phyloP scores from a whole-genome alignment of 2,797 vertebrate species.

The Podargus strigoides region DNA sequence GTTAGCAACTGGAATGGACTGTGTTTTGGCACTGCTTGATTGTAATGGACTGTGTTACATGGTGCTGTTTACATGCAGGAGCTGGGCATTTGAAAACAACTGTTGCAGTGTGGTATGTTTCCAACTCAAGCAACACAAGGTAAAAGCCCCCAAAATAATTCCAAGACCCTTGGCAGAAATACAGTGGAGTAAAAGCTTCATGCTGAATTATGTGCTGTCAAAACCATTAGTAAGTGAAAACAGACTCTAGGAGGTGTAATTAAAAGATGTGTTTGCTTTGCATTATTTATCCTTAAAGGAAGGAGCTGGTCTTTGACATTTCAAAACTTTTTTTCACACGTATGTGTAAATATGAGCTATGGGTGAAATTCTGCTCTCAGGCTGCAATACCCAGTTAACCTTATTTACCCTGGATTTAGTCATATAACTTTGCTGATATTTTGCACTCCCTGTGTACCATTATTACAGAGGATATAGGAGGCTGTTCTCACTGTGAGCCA shows the following conservation, averaged over 20 bases:
- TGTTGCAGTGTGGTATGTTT: neutral
- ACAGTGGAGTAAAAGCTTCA: neutral
- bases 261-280: too few species aligned
- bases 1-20: neutral
- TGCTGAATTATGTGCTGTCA: neutral
- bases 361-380: neutral
- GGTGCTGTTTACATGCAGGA: neutral
- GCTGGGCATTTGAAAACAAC: neutral
- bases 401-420: neutral
- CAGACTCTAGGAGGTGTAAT: neutral
- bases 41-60: too few species aligned
- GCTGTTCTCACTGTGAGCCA: neutral
- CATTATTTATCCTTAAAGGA: neutral
- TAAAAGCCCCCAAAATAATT: neutral
- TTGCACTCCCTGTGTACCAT: neutral
- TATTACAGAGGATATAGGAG: neutral
- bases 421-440: neutral
- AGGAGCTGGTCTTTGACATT: neutral
- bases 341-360: neutral
- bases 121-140: neutral
- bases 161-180: neutral
- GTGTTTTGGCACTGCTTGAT: too few species aligned
- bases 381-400: neutral
- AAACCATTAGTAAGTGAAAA: neutral
- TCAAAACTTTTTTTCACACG: neutral